Conservation (phyloP, 1,140 invertebrate species). For the Drosophila murphyi region DNA sequence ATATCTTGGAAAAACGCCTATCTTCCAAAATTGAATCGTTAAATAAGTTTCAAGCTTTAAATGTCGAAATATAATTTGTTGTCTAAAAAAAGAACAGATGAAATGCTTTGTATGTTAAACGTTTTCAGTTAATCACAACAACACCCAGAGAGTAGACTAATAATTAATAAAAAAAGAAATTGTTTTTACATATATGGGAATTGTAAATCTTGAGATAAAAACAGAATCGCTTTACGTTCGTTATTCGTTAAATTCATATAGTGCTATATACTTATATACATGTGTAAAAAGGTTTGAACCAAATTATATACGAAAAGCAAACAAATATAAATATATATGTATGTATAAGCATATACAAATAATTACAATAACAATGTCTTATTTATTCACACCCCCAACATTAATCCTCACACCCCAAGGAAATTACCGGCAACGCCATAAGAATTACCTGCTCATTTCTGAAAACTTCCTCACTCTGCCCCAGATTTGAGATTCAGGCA, state of each 20-base stretch:
- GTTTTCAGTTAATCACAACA: too few species aligned
- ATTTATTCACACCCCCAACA: not conserved
- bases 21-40: not conserved
- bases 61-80: not conserved
- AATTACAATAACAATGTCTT: not conserved
- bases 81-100: not conserved
- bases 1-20: not conserved
- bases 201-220: not conserved
- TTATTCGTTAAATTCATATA: not conserved
- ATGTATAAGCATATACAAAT: not conserved
- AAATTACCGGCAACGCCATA: too few species aligned
- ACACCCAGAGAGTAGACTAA: not conserved
- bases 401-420: not conserved
- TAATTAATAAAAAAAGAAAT: not conserved
- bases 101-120: too few species aligned
- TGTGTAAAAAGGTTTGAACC: not conserved
- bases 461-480: too few species aligned
- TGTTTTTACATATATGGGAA: not conserved
- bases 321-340: not conserved
- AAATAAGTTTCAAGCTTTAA: not conserved
- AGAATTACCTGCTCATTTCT: too few species aligned
- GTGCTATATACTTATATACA: constrained; percentile 1
- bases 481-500: too few species aligned
- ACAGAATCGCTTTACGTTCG: not conserved
- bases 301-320: not conserved